phyloP scores from a whole-genome alignment of 2,888 invertebrate species.

The Ceraclea dissimilis region DNA sequence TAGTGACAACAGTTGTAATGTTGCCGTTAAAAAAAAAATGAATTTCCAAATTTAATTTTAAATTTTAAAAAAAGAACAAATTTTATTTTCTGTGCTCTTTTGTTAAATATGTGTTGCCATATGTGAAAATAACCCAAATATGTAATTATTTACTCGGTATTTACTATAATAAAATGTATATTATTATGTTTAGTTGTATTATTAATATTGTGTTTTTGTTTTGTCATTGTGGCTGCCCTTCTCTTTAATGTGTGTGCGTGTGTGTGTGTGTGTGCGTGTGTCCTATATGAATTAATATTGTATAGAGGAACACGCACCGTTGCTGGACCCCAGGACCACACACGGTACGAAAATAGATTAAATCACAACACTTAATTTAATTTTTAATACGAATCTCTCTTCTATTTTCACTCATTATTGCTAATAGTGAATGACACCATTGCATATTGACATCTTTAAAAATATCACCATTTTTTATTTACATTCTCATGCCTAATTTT shows the following conservation, averaged over 20 bases:
- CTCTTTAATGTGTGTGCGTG: conserved; percentile 2
- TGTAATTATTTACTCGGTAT: background rate
- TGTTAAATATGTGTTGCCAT: too few relatives aligned
- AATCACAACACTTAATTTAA: conserved; percentile 29
- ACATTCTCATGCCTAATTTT: too few relatives aligned
- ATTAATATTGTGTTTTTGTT: conserved; percentile 27
- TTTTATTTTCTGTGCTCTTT: too few relatives aligned
- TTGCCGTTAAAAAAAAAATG: too few relatives aligned
- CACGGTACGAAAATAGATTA: conserved; percentile 22
- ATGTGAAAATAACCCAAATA: too few relatives aligned
- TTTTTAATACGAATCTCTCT: background rate
- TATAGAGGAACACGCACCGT: conserved; percentile 47
- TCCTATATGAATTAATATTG: too few relatives aligned
- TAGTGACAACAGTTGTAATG: too few relatives aligned
- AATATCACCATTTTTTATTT: too few relatives aligned
- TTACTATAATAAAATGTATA: background rate
- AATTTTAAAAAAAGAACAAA: too few relatives aligned
- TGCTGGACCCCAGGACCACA: conserved; percentile 36
- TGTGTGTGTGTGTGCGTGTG: conserved; percentile 10
- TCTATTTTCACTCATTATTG: too few relatives aligned
- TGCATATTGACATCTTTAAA: background rate
- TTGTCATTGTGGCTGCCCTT: conserved; percentile 28
- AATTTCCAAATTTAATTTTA: too few relatives aligned
- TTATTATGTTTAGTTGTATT: background rate
- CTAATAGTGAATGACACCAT: background rate